Evolutionary conservation across 2,113 vertebrate genomes (phyloP).

Genomic region (Synodontis membranacea): DNA sequence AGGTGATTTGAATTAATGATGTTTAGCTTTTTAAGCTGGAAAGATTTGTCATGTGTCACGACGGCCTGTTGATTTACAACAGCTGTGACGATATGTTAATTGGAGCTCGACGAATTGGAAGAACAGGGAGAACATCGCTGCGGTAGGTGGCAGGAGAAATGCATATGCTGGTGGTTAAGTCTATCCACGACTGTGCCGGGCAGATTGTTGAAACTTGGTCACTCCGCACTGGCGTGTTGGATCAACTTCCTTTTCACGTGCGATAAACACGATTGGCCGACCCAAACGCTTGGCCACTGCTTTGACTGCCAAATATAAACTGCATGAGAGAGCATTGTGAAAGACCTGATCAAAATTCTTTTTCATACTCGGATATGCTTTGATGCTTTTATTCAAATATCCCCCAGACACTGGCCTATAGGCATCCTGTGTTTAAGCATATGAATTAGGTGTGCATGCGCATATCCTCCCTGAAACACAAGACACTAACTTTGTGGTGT

Average conservation of each 20-base stretch:
- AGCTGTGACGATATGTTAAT: constrained; percentile 73
- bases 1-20: constrained; percentile 79
- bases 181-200: background rate
- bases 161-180: background rate
- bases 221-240: constrained; percentile 55
- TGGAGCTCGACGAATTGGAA: constrained; percentile 72
- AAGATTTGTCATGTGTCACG: constrained; percentile 76
- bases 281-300: constrained; percentile 64
- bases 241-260: constrained; percentile 56
- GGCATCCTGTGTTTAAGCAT: constrained; percentile 69
- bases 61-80: constrained; percentile 72
- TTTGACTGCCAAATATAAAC: constrained; percentile 85
- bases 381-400: constrained; percentile 79
- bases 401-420: constrained; percentile 66
- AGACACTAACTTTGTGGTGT: background rate
- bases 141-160: background rate
- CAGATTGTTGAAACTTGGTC: background rate
- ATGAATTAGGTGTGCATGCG: constrained; percentile 62
- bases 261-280: constrained; percentile 62
- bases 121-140: constrained; percentile 49
- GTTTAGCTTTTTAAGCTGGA: constrained; percentile 76
- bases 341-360: constrained; percentile 27
- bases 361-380: constrained; percentile 71
- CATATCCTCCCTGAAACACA: background rate
- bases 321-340: constrained; percentile 56